These are phyloP conservation scores for Berghia stephanieae DNA, from an alignment of 1,140 invertebrate species.

Conservation along the genomic window DNA sequence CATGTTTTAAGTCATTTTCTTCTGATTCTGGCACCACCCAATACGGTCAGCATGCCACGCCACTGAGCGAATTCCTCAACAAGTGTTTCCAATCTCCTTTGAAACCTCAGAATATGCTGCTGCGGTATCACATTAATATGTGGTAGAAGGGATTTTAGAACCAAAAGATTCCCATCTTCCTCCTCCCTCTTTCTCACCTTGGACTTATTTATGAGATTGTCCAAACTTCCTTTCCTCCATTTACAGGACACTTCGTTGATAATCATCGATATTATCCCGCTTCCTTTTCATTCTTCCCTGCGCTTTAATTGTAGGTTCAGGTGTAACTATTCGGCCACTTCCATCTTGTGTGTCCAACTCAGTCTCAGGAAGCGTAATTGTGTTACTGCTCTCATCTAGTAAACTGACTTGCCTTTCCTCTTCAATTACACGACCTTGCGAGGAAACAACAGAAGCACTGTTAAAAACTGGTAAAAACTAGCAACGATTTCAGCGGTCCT, in stretches of 20 bases:
- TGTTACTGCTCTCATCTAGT: neutral
- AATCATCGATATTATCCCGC: neutral
- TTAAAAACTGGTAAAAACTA: neutral
- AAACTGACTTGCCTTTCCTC: slow-evolving; percentile 4
- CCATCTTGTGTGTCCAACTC: too few relatives aligned
- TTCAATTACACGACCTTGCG: neutral
- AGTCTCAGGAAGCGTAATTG: neutral
- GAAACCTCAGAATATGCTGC: slow-evolving; percentile 11
- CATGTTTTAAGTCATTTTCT: too few relatives aligned
- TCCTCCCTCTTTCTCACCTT: slow-evolving; percentile 8
- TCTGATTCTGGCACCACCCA: too few relatives aligned
- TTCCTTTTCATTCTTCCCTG: slow-evolving; percentile 11
- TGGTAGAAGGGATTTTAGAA: slow-evolving; percentile 19
- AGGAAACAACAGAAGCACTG: neutral
- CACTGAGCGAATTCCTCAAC: slow-evolving; percentile 18
- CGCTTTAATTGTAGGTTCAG: slow-evolving; percentile 1
- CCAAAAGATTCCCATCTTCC: neutral
- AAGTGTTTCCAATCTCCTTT: slow-evolving; percentile 1
- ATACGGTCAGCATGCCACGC: too few relatives aligned
- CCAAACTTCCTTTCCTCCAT: slow-evolving; percentile 1
- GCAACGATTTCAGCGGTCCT: slow-evolving; percentile 4
- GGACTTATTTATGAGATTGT: neutral
- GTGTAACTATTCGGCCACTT: too few relatives aligned
- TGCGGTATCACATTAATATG: slow-evolving; percentile 11
- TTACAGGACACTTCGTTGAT: neutral